Base-by-base conservation (phyloP, 2,113 vertebrate genomes). In the Damaliscus lunatus region DNA sequence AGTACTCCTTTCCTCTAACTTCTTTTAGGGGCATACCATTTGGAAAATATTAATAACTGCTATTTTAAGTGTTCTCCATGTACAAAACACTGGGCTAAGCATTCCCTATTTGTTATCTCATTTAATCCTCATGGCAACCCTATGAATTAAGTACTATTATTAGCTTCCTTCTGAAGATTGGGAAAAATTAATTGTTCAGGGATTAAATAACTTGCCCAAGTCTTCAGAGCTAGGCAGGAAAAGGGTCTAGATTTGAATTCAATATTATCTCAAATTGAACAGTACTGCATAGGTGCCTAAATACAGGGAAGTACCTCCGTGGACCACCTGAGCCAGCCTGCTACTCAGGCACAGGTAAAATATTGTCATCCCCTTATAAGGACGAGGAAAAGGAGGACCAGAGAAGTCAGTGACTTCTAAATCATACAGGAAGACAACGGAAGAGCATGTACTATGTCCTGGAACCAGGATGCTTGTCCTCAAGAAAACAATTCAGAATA, bases 11-110 rank as follows among this genome's bases (percentile, higher is more conserved):
- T 78, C 36, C 60, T 52, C 87, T 91, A 67, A 59, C 46, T 95
- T 93, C 36, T 36, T 90, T 96, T 82, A 94, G 71, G 55, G 48
- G 57, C 89, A 67, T 40, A 80, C 64, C 91, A 93, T 87, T 89
- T 98, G 97, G 97, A 98, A 98, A 98, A 96, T 96, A 97, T 97
- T 97, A 96, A 94, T 97, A 89, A 97, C 50, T 90, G 29, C 55
- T 96, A 97, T 98, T 93, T 97, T 91, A 97, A 62, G 78, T 57
- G 67, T 85, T 87, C 29, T 6, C 84, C 87, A 60, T 2, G 5
- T 67, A 84, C 53, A 90, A 94, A 21, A 40, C 17, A 82, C 62
- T 81, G 29, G 12, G 46, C 29, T 92, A 83, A 90, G 55, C 46
- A 85, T 53, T 95, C 81, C 55, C 89, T 95, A 10, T 88, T 55